phyloP scores from a whole-genome alignment of 2,797 vertebrate species.

The Meda fulgida region DNA sequence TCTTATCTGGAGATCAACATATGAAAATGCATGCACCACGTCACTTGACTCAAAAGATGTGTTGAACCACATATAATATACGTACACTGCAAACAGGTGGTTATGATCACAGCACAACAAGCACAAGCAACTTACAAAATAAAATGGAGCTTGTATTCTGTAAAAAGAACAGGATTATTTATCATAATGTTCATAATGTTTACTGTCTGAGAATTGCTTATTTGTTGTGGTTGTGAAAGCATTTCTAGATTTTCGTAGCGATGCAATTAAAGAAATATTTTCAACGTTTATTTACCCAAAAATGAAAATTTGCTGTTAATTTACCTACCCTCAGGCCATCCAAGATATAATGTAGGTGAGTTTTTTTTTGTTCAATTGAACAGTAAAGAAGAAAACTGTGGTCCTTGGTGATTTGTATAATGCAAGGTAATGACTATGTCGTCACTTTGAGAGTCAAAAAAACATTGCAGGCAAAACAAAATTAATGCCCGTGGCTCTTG shows the following conservation, averaged over 20 bases:
- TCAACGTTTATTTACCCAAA: neutral
- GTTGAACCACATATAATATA: neutral
- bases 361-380: too few species aligned
- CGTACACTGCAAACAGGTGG: constrained; percentile 10
- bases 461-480: too few species aligned
- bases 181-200: neutral
- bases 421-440: too few species aligned
- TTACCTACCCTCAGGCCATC: too few species aligned
- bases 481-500: too few species aligned
- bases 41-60: constrained; percentile 29
- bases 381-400: too few species aligned
- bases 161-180: constrained; percentile 62
- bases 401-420: too few species aligned
- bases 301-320: too few species aligned
- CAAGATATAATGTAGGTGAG: too few species aligned
- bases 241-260: neutral
- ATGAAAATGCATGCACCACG: constrained; percentile 31
- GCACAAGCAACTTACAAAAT: constrained; percentile 70
- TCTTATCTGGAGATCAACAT: neutral
- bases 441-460: too few species aligned
- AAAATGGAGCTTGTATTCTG: constrained; percentile 65
- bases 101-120: constrained; percentile 41
- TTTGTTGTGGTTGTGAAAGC: neutral
- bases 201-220: neutral
- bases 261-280: neutral